phyloP scores from a whole-genome alignment of 2,797 vertebrate genomes.

The Carduelis carduelis region DNA sequence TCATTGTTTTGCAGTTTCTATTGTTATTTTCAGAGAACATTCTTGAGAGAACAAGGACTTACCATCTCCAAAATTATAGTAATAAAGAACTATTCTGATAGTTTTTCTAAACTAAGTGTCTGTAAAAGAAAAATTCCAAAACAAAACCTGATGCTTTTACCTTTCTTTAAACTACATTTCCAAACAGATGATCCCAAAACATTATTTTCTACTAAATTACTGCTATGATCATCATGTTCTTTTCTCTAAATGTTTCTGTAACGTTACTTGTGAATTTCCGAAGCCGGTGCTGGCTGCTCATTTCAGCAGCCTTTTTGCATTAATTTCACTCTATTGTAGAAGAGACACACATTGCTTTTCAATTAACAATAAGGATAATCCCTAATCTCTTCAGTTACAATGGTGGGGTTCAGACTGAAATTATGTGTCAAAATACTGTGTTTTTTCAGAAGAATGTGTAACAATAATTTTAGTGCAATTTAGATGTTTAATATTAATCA shows the following conservation, averaged over 20 bases:
- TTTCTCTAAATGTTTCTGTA: background rate
- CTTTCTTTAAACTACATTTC: background rate
- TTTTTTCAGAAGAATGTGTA: background rate
- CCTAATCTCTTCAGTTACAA: background rate
- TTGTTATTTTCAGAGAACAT: background rate
- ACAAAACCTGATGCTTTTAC: background rate
- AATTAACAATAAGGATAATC: background rate
- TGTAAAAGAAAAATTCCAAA: background rate
- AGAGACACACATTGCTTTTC: background rate
- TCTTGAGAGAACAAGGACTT: background rate
- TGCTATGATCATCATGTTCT: background rate
- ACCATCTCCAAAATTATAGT: background rate
- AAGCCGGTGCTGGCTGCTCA: background rate
- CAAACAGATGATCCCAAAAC: background rate
- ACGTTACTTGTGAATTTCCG: background rate
- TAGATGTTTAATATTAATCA: background rate
- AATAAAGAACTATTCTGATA: background rate
- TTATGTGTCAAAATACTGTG: background rate
- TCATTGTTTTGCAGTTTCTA: background rate
- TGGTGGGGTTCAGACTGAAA: rapidly evolving
- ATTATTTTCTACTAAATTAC: background rate
- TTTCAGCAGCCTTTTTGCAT: background rate
- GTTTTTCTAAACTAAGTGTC: background rate
- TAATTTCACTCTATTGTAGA: background rate
- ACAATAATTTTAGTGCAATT: background rate